These are phyloP conservation scores for Ictidomys tridecemlineatus DNA, from an alignment of 2,113 vertebrate genomes.

Conservation along the genomic window DNA sequence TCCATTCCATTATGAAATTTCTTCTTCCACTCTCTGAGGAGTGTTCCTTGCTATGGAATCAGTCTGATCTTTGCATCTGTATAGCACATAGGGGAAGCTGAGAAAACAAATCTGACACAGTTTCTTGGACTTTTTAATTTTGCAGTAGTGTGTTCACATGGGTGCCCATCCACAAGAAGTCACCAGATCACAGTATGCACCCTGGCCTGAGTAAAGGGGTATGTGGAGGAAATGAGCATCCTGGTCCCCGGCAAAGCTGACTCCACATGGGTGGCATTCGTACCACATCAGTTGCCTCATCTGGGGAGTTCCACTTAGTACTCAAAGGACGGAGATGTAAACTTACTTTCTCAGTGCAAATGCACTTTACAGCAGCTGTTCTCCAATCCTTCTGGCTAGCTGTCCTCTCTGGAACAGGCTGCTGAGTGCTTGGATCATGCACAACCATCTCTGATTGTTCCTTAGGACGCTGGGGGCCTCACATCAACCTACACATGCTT, in stretches of 20 bases:
- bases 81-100: not conserved
- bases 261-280: no score
- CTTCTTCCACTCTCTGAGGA: no score
- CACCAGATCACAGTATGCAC: not conserved
- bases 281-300: not conserved
- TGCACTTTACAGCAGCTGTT: not conserved
- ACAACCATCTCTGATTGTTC: not conserved
- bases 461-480: not conserved
- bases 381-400: not conserved
- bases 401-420: not conserved
- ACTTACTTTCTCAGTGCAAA: not conserved
- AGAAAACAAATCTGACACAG: not conserved
- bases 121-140: not conserved
- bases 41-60: not conserved
- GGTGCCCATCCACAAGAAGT: not conserved
- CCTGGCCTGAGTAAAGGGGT: not conserved
- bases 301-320: not conserved
- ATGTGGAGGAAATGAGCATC: not conserved
- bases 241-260: not conserved
- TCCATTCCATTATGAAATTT: no score
- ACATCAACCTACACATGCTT: not conserved
- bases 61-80: not conserved
- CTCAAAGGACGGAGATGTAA: not conserved
- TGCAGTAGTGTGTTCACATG: not conserved
- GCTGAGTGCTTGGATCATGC: not conserved